Percentiles rank a stretch among this genome's conserved stretches.
Evolutionary conservation across 2,888 invertebrate genomes (phyloP).

Genomic region (Xestia ashworthii): DNA sequence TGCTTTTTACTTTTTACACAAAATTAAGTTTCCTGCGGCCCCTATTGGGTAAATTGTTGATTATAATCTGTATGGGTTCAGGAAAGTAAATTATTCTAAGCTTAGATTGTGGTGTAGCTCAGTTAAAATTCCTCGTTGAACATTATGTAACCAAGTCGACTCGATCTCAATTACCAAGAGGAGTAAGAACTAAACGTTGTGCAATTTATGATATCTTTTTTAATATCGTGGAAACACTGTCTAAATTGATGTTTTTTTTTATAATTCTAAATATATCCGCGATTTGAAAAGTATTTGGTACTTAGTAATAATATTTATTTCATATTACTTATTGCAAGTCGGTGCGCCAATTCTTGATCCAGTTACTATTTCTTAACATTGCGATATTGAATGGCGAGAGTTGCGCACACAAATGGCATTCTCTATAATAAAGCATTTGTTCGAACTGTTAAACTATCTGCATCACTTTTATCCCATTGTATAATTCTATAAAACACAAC

Average conservation of each 20-base stretch:
- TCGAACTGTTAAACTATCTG: constrained; percentile 66
- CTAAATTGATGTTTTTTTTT: not conserved
- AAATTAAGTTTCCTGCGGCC: constrained; percentile 76
- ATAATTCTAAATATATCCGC: constrained; percentile 29
- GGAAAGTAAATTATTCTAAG: constrained; percentile 74
- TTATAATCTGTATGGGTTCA: constrained; percentile 75
- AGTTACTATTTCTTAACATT: constrained; percentile 86
- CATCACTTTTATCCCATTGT: constrained; percentile 28
- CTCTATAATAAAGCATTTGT: constrained; percentile 71
- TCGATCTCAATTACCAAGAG: constrained; percentile 57
- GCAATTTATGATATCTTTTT: constrained; percentile 32
- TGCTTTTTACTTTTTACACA: constrained; percentile 78
- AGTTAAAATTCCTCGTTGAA: constrained; percentile 56
- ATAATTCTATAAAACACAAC: constrained; percentile 1
- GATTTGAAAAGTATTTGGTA: constrained; percentile 47
- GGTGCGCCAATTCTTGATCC: constrained; percentile 80
- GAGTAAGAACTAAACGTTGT: constrained; percentile 31
- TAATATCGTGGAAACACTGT: constrained; percentile 6
- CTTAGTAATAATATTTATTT: constrained; percentile 71
- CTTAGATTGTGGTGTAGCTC: constrained; percentile 67
- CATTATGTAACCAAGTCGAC: constrained; percentile 54
- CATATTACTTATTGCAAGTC: constrained; percentile 74
- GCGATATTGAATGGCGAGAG: constrained; percentile 82
- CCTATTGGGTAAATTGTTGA: constrained; percentile 78
- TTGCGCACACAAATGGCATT: constrained; percentile 78